Evolutionary conservation across 2,797 vertebrate species (phyloP).

Genomic region (Thaleichthys pacificus): DNA sequence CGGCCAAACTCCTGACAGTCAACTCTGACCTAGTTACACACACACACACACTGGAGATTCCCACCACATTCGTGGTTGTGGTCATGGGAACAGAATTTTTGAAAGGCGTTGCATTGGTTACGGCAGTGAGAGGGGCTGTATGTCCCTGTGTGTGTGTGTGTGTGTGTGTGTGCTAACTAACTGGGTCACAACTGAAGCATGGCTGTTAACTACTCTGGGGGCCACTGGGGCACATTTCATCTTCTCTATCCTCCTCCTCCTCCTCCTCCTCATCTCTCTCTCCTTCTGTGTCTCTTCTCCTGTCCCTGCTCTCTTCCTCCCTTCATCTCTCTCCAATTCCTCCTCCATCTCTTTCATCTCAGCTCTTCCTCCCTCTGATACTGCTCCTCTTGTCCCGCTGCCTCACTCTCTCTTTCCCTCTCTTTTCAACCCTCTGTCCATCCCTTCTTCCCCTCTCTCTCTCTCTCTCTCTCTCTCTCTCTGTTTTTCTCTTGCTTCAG

Average conservation of each 20-base stretch:
- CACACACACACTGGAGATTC: constrained; percentile 3
- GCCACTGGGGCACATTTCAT: constrained; percentile 30
- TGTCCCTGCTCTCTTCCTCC: neutral
- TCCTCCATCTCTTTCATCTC: too few relatives aligned
- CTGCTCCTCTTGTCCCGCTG: neutral
- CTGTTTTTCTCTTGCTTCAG: too few relatives aligned
- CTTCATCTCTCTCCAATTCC: too few relatives aligned
- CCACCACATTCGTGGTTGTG: constrained; percentile 9
- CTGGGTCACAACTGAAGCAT: constrained; percentile 44
- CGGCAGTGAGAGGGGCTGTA: constrained; percentile 9
- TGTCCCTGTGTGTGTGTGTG: constrained; percentile 7
- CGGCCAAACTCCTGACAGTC: neutral
- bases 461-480: neutral
- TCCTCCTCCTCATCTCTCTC: neutral
- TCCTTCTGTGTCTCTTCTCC: neutral
- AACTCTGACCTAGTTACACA: constrained; percentile 9
- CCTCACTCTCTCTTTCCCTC: neutral
- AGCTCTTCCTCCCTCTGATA: too few relatives aligned
- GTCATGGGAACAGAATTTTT: constrained; percentile 10
- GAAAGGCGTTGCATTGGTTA: constrained; percentile 21
- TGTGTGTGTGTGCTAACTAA: constrained; percentile 23
- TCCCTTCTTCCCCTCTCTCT: too few relatives aligned
- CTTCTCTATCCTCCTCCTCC: constrained; percentile 21
- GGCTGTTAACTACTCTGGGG: constrained; percentile 19
- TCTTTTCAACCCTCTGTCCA: too few relatives aligned